Evolutionary conservation across 2,113 vertebrate genomes (phyloP).

Genomic region (Dolichallabes microphthalmus): DNA sequence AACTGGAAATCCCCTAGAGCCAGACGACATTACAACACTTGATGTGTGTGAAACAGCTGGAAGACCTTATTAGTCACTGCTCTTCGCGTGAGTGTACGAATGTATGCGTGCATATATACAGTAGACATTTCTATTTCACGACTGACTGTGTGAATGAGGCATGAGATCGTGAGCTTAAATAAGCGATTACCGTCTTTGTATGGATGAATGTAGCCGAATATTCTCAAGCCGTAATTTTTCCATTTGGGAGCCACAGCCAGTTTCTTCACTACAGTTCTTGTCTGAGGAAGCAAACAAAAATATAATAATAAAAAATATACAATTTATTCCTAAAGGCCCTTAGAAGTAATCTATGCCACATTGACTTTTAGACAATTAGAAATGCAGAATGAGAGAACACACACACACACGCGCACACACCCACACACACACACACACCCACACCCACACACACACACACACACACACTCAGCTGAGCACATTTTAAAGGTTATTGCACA

Average conservation of each 20-base stretch:
- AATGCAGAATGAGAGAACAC: neutral
- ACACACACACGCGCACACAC: no score
- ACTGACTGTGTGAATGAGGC: constrained; percentile 5
- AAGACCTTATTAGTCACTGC: neutral
- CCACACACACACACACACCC: neutral
- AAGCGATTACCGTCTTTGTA: constrained; percentile 87
- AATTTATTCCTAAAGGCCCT: no score
- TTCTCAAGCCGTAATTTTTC: constrained; percentile 95
- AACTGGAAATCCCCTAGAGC: constrained; percentile 93
- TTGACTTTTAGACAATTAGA: neutral
- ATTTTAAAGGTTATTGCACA: no score
- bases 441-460: no score
- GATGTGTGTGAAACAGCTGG: neutral
- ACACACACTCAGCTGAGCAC: no score
- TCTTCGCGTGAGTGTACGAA: neutral
- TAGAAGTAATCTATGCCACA: neutral
- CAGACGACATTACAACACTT: constrained; percentile 38
- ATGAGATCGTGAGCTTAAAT: constrained; percentile 14
- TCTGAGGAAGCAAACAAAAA: constrained; percentile 66
- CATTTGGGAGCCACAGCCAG: constrained; percentile 95
- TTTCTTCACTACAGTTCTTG: constrained; percentile 89
- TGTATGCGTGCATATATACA: neutral
- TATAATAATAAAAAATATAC: neutral
- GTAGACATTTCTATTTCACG: neutral
- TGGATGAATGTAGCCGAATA: constrained; percentile 96